Evolutionary conservation across 2,113 vertebrate genomes (phyloP), one percentile per base, ranked within the genome.

Genomic region (Cygnus buccinator): DNA sequence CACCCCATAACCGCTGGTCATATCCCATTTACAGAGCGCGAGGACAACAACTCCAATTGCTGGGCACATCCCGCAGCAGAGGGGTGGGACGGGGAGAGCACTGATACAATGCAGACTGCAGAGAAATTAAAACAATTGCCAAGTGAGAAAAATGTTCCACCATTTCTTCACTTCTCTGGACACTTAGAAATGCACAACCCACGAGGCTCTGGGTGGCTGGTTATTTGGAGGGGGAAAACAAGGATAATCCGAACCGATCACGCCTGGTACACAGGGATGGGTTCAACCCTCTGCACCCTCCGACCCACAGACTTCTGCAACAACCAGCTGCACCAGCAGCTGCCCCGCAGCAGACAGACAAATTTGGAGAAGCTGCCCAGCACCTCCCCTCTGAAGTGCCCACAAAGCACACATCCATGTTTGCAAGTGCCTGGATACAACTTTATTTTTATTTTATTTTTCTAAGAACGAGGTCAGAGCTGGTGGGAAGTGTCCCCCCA

Each of bases 301-400:
- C 89, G 67, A 4, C 48, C 57, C 39, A 12, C 35, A 8, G 2
- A 16, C 61, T 76, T 25, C 86, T 37, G 78, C 62, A 67, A 21
- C 67, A 71, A 31, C 82, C 83, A 88, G 79, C 59, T 54, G 88
- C 44, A 41, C 29, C 78, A 25, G 58, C 84, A 94, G 92, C 88
- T 70, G 83, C 88, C 6, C 10, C 6, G 72, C 86, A 54, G 93
- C 67, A 26, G 3, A 35, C 0, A 33, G 41, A 59, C 54, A 35
- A 23, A 66, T 26, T 41, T 2, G 7, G 76, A 76, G 29, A 83
- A 73, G 67, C 90, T 92, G 92, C 84, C 90, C 80, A 89, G 72
- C 33, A 54, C 84, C 91, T 78, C 67, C 90, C 39, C 59, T 59
- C 70, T 44, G 57, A 70, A 93, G 52, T 44, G 90, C 87, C 70